Evolutionary conservation across 2,113 vertebrate species (phyloP).

Genomic region (Carettochelys insculpta): DNA sequence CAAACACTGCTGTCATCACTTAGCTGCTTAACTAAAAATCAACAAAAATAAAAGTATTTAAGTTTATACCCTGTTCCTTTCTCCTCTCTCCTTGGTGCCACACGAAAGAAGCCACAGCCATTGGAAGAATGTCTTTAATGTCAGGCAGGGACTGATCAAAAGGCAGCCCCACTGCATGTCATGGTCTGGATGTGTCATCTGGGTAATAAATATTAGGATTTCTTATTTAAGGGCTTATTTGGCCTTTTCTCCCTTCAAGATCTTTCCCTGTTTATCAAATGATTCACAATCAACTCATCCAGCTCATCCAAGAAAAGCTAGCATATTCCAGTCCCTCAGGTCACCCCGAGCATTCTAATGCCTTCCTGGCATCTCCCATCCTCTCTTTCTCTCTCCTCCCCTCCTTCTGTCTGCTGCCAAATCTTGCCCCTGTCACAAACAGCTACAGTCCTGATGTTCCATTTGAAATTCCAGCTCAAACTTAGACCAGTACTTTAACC

Average conservation of each 20-base stretch:
- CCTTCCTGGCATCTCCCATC: neutral
- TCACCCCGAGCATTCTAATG: neutral
- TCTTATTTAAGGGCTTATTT: neutral
- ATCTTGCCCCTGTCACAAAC: neutral
- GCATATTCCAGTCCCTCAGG: neutral
- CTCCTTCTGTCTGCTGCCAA: neutral
- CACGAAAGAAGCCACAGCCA: slow-evolving; percentile 45
- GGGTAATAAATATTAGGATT: neutral
- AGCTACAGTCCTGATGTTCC: neutral
- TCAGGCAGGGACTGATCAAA: slow-evolving; percentile 21
- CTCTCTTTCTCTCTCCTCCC: neutral
- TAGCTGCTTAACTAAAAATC: slow-evolving; percentile 14
- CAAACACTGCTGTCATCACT: neutral
- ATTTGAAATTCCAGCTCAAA: neutral
- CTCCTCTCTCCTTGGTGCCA: slow-evolving; percentile 25
- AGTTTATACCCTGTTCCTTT: neutral
- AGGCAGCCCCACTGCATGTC: neutral
- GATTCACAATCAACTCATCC: neutral
- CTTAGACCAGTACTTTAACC: neutral
- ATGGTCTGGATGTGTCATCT: slow-evolving; percentile 45
- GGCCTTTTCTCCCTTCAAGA: neutral
- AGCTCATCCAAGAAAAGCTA: neutral
- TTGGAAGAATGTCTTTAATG: slow-evolving; percentile 48
- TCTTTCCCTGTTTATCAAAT: neutral
- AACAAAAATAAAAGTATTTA: neutral